Conservation (phyloP, 2,113 vertebrate genomes). For the Dunckerocampus dactyliophorus region DNA sequence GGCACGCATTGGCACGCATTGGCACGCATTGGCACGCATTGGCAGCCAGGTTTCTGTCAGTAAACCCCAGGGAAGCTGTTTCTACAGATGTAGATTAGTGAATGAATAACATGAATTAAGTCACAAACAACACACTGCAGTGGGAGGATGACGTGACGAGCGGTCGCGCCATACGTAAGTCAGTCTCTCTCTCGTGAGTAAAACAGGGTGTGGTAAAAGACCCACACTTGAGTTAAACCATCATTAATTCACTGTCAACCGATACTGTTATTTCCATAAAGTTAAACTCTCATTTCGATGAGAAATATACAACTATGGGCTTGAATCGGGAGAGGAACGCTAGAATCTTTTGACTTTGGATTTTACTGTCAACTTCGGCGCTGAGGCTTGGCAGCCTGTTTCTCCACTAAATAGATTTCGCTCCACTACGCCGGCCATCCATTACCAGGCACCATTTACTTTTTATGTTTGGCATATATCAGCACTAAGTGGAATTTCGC, state of each 20-base stretch:
- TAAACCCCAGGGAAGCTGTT: too few species aligned
- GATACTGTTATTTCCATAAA: slow-evolving; percentile 34
- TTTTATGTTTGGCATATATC: slow-evolving; percentile 31
- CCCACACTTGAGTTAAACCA: slow-evolving; percentile 43
- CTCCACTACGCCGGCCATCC: slow-evolving; percentile 25
- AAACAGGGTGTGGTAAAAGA: slow-evolving; percentile 49
- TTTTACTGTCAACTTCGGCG: slow-evolving; percentile 25
- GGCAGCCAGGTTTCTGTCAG: too few species aligned
- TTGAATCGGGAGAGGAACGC: slow-evolving; percentile 7
- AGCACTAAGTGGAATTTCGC: slow-evolving; percentile 14
- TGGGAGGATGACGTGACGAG: slow-evolving; percentile 34
- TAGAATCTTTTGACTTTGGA: slow-evolving; percentile 20
- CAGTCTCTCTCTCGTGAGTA: slow-evolving; percentile 25
- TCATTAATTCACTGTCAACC: slow-evolving; percentile 50
- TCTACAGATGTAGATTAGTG: too few species aligned
- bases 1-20: too few species aligned
- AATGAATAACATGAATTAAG: not conserved
- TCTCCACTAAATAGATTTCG: slow-evolving; percentile 39
- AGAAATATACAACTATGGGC: slow-evolving; percentile 4
- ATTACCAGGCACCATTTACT: slow-evolving; percentile 20
- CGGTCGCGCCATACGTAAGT: slow-evolving; percentile 40
- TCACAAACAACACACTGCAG: slow-evolving; percentile 13
- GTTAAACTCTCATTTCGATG: slow-evolving; percentile 39
- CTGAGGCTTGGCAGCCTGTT: slow-evolving; percentile 18
- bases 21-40: too few species aligned